Percentiles rank a stretch among this genome's conserved stretches.
Evolutionary conservation across 35 echinoderm and acorn worm species (phyloP).

Genomic region (Heliocidaris erythrogramma): DNA sequence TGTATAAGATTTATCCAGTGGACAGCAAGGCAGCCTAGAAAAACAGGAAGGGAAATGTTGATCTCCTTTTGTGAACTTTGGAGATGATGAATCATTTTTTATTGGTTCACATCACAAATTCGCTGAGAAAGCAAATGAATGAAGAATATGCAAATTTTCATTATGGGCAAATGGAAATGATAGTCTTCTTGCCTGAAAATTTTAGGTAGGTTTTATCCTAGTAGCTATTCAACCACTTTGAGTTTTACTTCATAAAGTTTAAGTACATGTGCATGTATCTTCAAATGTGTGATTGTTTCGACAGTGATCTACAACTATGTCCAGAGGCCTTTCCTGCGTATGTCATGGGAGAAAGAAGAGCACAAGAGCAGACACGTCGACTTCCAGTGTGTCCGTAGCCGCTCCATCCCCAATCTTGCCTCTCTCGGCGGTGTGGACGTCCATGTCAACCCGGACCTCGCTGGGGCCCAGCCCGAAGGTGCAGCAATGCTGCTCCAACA

Average conservation of each 20-base stretch:
- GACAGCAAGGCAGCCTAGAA: too few species aligned
- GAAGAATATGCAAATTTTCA: too few species aligned
- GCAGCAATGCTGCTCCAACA: slow-evolving; percentile 72
- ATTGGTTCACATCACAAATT: too few species aligned
- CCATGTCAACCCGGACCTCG: slow-evolving; percentile 62
- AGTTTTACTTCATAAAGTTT: not conserved
- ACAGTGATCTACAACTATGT: slow-evolving; percentile 98
- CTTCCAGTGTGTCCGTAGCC: slow-evolving; percentile 93
- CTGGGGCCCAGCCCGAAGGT: slow-evolving; percentile 72
- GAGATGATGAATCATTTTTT: too few species aligned
- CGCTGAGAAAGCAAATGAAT: too few species aligned
- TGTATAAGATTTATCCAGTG: too few species aligned
- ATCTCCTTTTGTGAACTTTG: too few species aligned
- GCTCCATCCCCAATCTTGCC: slow-evolving; percentile 92
- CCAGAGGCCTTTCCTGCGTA: slow-evolving; percentile 86
- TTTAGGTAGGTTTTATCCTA: not conserved
- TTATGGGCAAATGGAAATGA: too few species aligned
- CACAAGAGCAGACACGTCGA: slow-evolving; percentile 95
- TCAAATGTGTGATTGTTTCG: not conserved
- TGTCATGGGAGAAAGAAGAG: slow-evolving; percentile 99
- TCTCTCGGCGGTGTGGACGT: slow-evolving; percentile 40
- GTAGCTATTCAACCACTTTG: not conserved
- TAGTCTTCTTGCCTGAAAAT: too few species aligned
- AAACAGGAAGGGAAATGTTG: too few species aligned
- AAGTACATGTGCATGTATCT: not conserved